Evolutionary conservation across 2,113 vertebrate genomes (phyloP).

Genomic region (Delphinapterus leucas): DNA sequence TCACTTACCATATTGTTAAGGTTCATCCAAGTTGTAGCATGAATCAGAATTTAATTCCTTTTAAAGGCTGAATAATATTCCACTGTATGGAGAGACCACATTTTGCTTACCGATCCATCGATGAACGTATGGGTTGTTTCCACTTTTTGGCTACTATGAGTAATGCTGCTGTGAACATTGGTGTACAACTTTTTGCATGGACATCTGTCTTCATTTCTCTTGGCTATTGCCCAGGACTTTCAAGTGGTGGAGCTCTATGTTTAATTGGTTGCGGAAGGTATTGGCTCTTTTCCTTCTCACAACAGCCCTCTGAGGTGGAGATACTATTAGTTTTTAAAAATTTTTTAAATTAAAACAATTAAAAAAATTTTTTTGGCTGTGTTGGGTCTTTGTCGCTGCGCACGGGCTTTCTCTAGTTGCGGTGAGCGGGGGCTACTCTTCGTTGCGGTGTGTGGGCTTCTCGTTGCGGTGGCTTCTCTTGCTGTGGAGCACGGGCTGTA

Average conservation of each 20-base stretch:
- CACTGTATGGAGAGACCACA: neutral
- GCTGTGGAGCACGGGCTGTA: too few relatives aligned
- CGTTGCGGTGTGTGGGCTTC: rapidly evolving
- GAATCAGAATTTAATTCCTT: neutral
- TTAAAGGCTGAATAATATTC: neutral
- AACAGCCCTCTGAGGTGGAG: neutral
- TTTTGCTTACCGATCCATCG: neutral
- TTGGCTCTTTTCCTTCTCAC: neutral
- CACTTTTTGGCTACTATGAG: neutral
- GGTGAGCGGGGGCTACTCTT: too few relatives aligned
- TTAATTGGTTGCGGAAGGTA: neutral
- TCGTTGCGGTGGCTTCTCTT: too few relatives aligned
- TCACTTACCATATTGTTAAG: neutral
- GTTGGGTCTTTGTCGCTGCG: too few relatives aligned
- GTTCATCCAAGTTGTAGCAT: neutral
- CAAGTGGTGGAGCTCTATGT: neutral
- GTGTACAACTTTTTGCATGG: neutral
- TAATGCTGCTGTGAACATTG: neutral
- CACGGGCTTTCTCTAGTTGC: too few relatives aligned
- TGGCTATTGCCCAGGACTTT: neutral
- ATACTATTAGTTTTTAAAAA: neutral
- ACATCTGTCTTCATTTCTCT: neutral
- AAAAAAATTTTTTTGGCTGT: too few relatives aligned
- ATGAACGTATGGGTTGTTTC: neutral
- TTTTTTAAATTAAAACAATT: too few relatives aligned